phyloP scores from a whole-genome alignment of 2,797 vertebrate species.

The Epinephelus awoara region DNA sequence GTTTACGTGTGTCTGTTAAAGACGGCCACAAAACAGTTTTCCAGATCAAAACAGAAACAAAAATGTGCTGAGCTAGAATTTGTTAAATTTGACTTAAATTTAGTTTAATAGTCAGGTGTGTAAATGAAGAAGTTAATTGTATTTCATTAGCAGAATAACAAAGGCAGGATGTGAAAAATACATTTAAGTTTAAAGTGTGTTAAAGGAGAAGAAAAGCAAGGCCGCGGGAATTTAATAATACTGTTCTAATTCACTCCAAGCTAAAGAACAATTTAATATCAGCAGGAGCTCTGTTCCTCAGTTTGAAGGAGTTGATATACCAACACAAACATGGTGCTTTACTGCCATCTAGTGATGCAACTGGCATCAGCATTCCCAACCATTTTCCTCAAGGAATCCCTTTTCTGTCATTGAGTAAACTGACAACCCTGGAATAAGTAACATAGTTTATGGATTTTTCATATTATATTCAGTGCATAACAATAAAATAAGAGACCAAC shows the following conservation, averaged over 20 bases:
- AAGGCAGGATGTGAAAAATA: neutral
- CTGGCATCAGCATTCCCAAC: neutral
- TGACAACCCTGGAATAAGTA: no score
- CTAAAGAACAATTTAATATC: neutral
- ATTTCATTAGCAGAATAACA: neutral
- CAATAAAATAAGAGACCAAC: no score
- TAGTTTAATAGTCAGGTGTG: no score
- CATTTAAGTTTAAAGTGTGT: neutral
- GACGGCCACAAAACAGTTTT: neutral
- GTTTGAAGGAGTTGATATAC: neutral
- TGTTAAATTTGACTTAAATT: no score
- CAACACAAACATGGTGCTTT: slow-evolving; percentile 6
- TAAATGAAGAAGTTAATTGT: neutral
- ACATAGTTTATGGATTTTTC: no score
- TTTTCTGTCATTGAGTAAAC: no score
- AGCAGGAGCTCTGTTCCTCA: neutral
- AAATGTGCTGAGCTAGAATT: no score
- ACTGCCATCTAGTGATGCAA: slow-evolving; percentile 65
- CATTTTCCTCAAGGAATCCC: no score
- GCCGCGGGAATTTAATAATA: neutral
- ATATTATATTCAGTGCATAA: no score
- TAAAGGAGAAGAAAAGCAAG: neutral
- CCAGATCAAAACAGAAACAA: neutral
- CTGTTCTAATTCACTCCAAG: neutral
- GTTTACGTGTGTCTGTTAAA: neutral